These are phyloP conservation scores for Pocillopora grandis DNA, from an alignment of 92 coral and sea anemone species.

Conservation along the genomic window DNA sequence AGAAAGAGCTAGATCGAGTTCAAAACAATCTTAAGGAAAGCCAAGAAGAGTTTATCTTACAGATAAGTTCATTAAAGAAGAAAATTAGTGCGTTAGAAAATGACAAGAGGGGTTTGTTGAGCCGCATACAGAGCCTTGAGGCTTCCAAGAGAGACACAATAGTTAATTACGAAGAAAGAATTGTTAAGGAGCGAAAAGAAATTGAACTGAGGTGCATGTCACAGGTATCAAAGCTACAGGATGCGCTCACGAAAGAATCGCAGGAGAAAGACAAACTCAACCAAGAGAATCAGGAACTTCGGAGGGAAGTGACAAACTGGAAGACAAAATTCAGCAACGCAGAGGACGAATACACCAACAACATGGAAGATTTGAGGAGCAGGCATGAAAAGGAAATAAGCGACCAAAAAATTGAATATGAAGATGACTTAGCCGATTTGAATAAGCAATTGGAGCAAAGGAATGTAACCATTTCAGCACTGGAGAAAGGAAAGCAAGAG, in stretches of 20 bases:
- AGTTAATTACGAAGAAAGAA: slow-evolving; percentile 24
- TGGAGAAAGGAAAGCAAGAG: slow-evolving; percentile 37
- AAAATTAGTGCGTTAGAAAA: slow-evolving; percentile 18
- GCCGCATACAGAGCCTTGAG: slow-evolving; percentile 21
- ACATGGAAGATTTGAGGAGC: slow-evolving; percentile 39
- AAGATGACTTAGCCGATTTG: slow-evolving; percentile 36
- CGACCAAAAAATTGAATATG: slow-evolving; percentile 31
- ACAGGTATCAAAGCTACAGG: slow-evolving; percentile 54
- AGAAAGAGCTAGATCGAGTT: slow-evolving; percentile 22
- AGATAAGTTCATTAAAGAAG: slow-evolving; percentile 1
- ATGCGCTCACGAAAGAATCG: slow-evolving; percentile 28
- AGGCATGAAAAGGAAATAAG: slow-evolving; percentile 36
- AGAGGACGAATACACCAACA: slow-evolving; percentile 36
- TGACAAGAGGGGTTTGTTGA: slow-evolving; percentile 15
- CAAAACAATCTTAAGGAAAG: slow-evolving; percentile 4
- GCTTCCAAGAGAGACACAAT: slow-evolving; percentile 4
- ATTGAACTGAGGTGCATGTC: slow-evolving; percentile 31
- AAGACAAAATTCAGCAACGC: slow-evolving; percentile 46
- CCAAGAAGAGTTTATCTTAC: slow-evolving; percentile 13
- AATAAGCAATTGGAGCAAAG: slow-evolving; percentile 46
- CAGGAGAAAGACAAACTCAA: slow-evolving; percentile 44
- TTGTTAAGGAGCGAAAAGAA: slow-evolving; percentile 16
- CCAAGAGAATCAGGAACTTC: slow-evolving; percentile 41
- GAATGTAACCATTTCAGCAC: slow-evolving; percentile 10
- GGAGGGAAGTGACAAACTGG: slow-evolving; percentile 46